Conservation (phyloP, 2,113 vertebrate genomes). For the Grantiella picta region DNA sequence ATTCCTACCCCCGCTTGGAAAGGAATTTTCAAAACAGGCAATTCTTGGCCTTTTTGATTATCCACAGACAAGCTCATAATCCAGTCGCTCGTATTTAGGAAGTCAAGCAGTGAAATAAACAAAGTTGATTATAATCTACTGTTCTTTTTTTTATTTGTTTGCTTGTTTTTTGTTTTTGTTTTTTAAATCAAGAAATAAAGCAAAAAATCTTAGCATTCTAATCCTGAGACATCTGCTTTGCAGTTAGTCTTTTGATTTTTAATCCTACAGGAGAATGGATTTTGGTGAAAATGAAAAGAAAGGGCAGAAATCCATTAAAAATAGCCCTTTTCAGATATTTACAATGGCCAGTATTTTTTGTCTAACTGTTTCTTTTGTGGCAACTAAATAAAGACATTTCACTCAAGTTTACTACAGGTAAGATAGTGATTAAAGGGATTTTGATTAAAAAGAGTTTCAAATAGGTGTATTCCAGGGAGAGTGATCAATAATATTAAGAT, state of each 20-base stretch:
- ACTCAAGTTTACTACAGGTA: constrained; percentile 76
- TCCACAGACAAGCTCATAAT: constrained; percentile 86
- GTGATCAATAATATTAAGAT: background rate
- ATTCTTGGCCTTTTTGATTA: constrained; percentile 85
- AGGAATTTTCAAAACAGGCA: constrained; percentile 84
- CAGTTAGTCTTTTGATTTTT: background rate
- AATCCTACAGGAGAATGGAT: background rate
- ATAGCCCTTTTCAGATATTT: constrained; percentile 35
- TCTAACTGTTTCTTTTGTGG: constrained; percentile 66
- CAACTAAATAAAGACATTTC: constrained; percentile 76
- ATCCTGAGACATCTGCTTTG: constrained; percentile 77
- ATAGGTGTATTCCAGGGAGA: background rate
- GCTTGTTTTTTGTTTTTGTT: constrained; percentile 46
- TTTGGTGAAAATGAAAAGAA: background rate
- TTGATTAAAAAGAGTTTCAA: background rate
- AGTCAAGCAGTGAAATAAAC: constrained; percentile 89
- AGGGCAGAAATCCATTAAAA: background rate
- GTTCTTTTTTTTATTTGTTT: constrained; percentile 46
- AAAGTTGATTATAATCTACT: constrained; percentile 85
- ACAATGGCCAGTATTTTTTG: constrained; percentile 57
- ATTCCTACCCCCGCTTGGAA: constrained; percentile 65
- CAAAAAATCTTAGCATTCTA: background rate
- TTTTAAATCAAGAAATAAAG: constrained; percentile 25
- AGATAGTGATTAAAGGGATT: constrained; percentile 59
- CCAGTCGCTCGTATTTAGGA: constrained; percentile 82